These are phyloP conservation scores for Megaustenia siamemsis DNA, from an alignment of 2,888 invertebrate species.

Conservation along the genomic window DNA sequence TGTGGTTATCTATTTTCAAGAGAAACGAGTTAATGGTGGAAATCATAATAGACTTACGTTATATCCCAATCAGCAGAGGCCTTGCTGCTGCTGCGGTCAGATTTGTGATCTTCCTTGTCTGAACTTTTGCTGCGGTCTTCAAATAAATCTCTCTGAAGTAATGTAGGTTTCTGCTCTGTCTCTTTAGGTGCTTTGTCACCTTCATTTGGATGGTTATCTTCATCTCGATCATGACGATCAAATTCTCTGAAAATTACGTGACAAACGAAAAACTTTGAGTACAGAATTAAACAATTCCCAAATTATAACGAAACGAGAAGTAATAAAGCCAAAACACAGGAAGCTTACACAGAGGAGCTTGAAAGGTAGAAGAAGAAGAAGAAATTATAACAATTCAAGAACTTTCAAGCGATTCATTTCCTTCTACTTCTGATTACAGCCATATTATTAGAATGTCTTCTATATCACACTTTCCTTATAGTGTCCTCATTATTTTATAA, in stretches of 20 bases:
- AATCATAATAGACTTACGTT: slow-evolving; percentile 46
- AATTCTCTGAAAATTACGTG: slow-evolving; percentile 57
- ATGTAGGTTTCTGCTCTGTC: slow-evolving; percentile 58
- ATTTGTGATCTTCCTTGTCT: slow-evolving; percentile 46
- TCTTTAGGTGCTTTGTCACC: slow-evolving; percentile 60
- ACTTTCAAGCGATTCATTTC: too few species aligned
- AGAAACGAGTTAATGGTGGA: not conserved
- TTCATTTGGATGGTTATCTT: slow-evolving; percentile 59
- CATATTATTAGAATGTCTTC: too few species aligned
- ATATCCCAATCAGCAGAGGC: slow-evolving; percentile 51
- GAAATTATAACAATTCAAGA: too few species aligned
- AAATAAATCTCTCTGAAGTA: slow-evolving; percentile 75
- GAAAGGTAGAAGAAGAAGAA: too few species aligned
- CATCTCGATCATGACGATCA: slow-evolving; percentile 58
- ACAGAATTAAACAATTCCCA: too few species aligned
- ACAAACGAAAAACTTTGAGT: not conserved
- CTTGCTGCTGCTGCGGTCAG: slow-evolving; percentile 49
- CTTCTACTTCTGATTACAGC: too few species aligned
- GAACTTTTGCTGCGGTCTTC: slow-evolving; percentile 70
- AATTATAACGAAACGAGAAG: too few species aligned
- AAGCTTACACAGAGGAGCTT: too few species aligned
- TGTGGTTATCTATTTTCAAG: not conserved
- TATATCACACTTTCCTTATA: too few species aligned
- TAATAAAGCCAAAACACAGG: too few species aligned
- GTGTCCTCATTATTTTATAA: too few species aligned